phyloP scores from a whole-genome alignment of 92 coral and sea anemone genomes.

The Desmophyllum pertusum region DNA sequence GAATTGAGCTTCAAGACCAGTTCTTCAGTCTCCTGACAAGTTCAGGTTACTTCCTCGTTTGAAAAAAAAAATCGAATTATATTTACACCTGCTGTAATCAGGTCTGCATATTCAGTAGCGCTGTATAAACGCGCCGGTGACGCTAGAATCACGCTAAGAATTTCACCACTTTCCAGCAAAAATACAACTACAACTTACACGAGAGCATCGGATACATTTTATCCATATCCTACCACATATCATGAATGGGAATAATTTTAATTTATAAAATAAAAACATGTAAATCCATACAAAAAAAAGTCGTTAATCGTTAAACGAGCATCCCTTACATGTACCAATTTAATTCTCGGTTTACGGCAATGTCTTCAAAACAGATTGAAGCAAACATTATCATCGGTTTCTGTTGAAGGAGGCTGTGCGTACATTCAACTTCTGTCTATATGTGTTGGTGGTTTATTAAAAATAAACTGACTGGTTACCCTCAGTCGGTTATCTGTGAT shows the following conservation, averaged over 20 bases:
- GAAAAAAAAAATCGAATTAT: not conserved
- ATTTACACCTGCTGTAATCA: not conserved
- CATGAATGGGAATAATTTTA: too few relatives aligned
- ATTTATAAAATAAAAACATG: too few relatives aligned
- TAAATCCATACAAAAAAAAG: too few relatives aligned
- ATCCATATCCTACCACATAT: not conserved
- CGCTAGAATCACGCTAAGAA: slow-evolving; percentile 4
- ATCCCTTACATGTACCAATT: not conserved
- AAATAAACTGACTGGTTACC: not conserved
- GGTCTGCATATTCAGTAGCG: not conserved
- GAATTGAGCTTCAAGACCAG: not conserved
- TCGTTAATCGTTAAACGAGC: not conserved
- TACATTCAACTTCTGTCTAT: too few relatives aligned
- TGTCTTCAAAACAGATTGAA: not conserved
- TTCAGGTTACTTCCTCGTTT: not conserved
- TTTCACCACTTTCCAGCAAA: not conserved
- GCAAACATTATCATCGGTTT: not conserved
- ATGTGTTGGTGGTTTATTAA: too few relatives aligned
- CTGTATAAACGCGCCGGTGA: not conserved
- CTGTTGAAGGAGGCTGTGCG: too few relatives aligned
- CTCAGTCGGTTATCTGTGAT: not conserved
- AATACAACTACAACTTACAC: not conserved
- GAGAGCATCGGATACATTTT: not conserved
- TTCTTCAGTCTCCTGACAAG: not conserved
- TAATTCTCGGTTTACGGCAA: not conserved